A percentile compares a stretch with the other conserved stretches of the same genome.
phyloP scores from a whole-genome alignment of 2,797 vertebrate species.

The Schizopygopsis pylzovi region DNA sequence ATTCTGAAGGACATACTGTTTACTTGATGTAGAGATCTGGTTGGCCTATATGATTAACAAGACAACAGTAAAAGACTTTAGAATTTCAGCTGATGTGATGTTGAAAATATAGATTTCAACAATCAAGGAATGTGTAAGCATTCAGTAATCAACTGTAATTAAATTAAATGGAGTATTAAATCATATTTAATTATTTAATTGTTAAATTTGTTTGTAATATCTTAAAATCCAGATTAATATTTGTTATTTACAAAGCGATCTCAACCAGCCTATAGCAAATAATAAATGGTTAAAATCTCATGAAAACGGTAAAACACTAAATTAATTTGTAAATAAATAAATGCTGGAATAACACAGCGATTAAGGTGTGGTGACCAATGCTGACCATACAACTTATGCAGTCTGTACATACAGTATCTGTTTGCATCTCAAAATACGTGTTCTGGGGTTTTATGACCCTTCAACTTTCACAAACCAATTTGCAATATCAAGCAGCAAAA shows the following conservation, averaged over 20 bases:
- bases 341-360: too few species aligned
- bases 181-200: neutral
- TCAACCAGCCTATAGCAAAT: neutral
- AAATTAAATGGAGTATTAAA: neutral
- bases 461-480: too few species aligned
- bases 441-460: too few species aligned
- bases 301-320: neutral
- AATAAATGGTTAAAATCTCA: neutral
- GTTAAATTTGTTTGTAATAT: neutral
- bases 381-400: too few species aligned
- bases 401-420: too few species aligned
- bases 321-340: neutral
- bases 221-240: neutral
- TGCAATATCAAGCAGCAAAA: too few species aligned
- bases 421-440: too few species aligned
- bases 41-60: neutral
- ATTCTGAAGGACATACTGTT: conserved; percentile 16
- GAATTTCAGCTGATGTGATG: neutral
- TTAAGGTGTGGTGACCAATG: too few species aligned
- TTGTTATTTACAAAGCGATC: neutral
- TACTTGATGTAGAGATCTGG: rapidly evolving
- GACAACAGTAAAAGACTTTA: neutral
- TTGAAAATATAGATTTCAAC: neutral
- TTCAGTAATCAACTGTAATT: neutral
- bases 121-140: neutral